Conservation (phyloP, 1,140 invertebrate genomes). For the Sycophila sp. region DNA sequence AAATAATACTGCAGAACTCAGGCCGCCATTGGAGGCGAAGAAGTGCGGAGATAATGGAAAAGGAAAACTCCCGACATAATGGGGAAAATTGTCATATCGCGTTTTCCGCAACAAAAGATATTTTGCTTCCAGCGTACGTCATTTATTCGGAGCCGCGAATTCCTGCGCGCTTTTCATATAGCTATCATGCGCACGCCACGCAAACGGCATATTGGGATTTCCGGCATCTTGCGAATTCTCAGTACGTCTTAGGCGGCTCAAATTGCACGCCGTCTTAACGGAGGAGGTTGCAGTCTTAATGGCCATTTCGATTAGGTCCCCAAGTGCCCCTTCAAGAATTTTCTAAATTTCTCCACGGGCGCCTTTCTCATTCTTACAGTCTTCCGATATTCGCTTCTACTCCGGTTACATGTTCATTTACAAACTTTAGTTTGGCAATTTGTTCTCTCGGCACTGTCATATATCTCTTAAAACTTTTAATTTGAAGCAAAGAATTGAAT, state of each 20-base stretch:
- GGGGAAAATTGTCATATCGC: constrained; percentile 1
- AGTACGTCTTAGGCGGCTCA: neutral
- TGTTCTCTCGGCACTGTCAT: neutral
- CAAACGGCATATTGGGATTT: constrained; percentile 31
- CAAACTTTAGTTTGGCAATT: too few species aligned
- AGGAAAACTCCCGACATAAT: neutral
- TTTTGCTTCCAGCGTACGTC: neutral
- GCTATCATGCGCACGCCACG: neutral
- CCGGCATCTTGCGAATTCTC: constrained; percentile 22
- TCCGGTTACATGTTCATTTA: too few species aligned
- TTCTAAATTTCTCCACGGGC: too few species aligned
- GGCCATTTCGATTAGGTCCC: too few species aligned
- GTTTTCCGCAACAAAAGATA: constrained; percentile 17
- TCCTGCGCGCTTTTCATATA: constrained; percentile 1
- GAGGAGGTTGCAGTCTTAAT: neutral
- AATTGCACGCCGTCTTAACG: constrained; percentile 23
- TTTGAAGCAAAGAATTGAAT: neutral
- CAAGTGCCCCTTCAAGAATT: too few species aligned
- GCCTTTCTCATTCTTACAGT: too few species aligned
- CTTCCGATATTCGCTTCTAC: too few species aligned
- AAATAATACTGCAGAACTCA: too few species aligned
- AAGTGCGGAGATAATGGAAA: neutral
- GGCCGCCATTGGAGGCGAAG: too few species aligned
- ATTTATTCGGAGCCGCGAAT: constrained; percentile 11
- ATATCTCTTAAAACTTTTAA: neutral